Evolutionary conservation across 2,113 vertebrate genomes (phyloP).

Genomic region (Axis porcinus): DNA sequence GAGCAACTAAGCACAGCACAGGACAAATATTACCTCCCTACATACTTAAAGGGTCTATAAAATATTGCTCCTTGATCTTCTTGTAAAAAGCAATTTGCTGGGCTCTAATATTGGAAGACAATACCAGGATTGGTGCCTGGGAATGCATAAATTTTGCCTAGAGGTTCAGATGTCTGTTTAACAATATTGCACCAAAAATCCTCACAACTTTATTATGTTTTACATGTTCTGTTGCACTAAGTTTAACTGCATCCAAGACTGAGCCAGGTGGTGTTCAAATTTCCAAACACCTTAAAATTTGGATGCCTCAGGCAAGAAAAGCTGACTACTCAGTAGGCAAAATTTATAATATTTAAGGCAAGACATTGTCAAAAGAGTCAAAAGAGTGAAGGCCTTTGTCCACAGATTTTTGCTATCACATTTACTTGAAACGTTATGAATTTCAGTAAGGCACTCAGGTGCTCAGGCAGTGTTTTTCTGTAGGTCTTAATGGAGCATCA

Average conservation of each 20-base stretch:
- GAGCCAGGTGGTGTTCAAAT: constrained; percentile 77
- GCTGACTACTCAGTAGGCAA: constrained; percentile 62
- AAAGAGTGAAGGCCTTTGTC: constrained; percentile 36
- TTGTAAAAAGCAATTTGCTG: not conserved
- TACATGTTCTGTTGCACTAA: constrained; percentile 61
- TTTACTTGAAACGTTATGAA: constrained; percentile 39
- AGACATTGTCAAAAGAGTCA: constrained; percentile 56
- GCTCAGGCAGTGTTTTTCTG: not conserved
- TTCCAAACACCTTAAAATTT: constrained; percentile 72
- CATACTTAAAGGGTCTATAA: not conserved
- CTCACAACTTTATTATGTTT: constrained; percentile 47
- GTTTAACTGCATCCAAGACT: constrained; percentile 65
- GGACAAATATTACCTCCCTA: not conserved
- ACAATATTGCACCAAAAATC: constrained; percentile 30
- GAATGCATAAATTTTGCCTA: constrained; percentile 5
- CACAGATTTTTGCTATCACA: constrained; percentile 42
- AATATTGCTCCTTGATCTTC: not conserved
- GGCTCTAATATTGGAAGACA: not conserved
- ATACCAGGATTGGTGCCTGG: not conserved
- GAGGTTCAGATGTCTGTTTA: constrained; percentile 23
- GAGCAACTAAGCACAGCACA: not conserved
- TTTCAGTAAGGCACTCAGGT: constrained; percentile 21
- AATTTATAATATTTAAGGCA: constrained; percentile 60
- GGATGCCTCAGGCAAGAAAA: constrained; percentile 68
- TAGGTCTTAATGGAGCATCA: not conserved